A percentile compares a stretch with the other conserved stretches of the same genome.
phyloP scores from a whole-genome alignment of 2,888 invertebrate species.

The Pardosa pseudoannulata region DNA sequence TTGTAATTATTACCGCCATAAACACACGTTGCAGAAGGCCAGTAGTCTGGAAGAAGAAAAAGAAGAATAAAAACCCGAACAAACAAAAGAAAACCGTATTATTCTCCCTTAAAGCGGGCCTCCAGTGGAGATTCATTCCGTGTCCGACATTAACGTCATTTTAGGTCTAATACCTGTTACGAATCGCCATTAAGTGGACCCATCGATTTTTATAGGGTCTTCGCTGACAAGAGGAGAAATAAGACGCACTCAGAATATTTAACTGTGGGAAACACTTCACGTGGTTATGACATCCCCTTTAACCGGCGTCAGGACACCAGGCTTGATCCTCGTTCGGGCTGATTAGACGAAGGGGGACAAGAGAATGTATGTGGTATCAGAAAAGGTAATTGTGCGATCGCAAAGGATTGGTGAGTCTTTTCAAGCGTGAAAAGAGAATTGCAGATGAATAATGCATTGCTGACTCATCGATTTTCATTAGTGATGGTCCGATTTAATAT shows the following conservation, averaged over 20 bases:
- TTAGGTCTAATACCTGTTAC: neutral
- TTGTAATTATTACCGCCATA: too few species aligned
- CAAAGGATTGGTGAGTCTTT: too few species aligned
- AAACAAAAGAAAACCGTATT: too few species aligned
- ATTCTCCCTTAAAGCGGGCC: neutral
- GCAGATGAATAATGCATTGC: too few species aligned
- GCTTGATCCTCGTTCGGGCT: neutral
- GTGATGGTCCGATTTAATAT: too few species aligned
- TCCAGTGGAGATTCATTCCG: neutral
- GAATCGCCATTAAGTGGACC: neutral
- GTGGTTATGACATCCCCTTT: conserved; percentile 19
- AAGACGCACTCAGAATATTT: conserved; percentile 43
- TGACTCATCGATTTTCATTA: too few species aligned
- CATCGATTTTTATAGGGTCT: neutral
- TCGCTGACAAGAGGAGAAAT: neutral
- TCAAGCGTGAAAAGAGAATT: too few species aligned
- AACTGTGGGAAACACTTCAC: conserved; percentile 49
- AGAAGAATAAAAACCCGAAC: too few species aligned
- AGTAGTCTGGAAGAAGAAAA: too few species aligned
- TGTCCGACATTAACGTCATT: neutral
- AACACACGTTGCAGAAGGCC: too few species aligned
- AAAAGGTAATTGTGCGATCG: too few species aligned
- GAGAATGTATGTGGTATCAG: too few species aligned
- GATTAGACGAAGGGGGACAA: neutral
- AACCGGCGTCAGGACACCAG: neutral